Percentiles rank a stretch among this genome's conserved stretches.
phyloP scores from a whole-genome alignment of 2,888 invertebrate species.

The Seira ritae region DNA sequence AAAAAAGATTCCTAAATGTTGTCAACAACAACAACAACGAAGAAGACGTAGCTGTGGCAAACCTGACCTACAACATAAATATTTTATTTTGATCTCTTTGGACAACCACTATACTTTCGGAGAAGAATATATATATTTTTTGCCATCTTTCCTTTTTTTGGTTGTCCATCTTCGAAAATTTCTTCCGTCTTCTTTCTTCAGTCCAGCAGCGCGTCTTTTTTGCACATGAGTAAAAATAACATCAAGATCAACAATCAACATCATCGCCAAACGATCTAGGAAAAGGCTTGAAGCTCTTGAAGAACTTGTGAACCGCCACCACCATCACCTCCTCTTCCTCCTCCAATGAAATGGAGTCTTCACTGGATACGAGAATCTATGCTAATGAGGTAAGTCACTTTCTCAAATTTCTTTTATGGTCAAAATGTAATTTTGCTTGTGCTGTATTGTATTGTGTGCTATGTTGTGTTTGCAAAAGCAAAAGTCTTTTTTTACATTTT shows the following conservation, averaged over 20 bases:
- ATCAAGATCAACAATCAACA: background rate
- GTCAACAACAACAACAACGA: too few relatives aligned
- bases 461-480: too few relatives aligned
- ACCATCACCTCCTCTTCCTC: conserved; percentile 5
- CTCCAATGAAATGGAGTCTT: conserved; percentile 49
- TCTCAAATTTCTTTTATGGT: background rate
- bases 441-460: background rate
- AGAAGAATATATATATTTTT: conserved; percentile 3
- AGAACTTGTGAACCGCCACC: background rate
- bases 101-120: background rate
- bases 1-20: background rate
- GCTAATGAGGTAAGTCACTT: conserved; percentile 43
- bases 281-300: background rate
- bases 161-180: background rate
- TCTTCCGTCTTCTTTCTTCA: background rate
- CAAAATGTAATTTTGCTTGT: background rate
- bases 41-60: background rate
- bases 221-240: background rate
- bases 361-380: conserved; percentile 44
- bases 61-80: background rate
- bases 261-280: background rate
- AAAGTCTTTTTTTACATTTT: too few relatives aligned
- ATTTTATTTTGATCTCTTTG: conserved; percentile 16
- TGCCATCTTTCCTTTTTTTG: background rate
- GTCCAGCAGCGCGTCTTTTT: too few relatives aligned